Percentiles rank a stretch among this genome's conserved stretches.
Conservation (phyloP, 1,140 invertebrate species). For the Aphelinus atriplicis region DNA sequence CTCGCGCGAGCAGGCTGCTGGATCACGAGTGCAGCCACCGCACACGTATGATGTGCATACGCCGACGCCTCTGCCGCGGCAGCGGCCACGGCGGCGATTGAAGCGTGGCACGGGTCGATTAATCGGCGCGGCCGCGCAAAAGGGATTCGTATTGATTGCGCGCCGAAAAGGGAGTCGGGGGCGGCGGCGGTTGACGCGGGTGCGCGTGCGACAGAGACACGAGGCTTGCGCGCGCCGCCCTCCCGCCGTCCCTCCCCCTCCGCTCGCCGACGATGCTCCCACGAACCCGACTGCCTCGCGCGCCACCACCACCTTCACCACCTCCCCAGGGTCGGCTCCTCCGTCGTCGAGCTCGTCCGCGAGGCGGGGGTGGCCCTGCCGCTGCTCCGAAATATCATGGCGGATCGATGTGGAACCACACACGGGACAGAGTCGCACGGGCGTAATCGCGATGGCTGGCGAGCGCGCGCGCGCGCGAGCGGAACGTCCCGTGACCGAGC, state of each 20-base stretch:
- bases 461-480: neutral
- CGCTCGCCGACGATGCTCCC: neutral
- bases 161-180: constrained; percentile 27
- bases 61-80: no score
- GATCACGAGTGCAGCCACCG: no score
- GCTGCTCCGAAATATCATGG: neutral
- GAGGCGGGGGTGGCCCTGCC: neutral
- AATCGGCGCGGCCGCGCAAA: constrained; percentile 45
- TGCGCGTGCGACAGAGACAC: constrained; percentile 20
- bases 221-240: constrained; percentile 23
- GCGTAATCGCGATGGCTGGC: neutral
- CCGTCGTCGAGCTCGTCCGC: neutral
- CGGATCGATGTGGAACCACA: neutral
- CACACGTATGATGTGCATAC: no score
- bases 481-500: no score
- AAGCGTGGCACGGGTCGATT: constrained; percentile 41
- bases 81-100: constrained; percentile 2
- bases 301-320: neutral
- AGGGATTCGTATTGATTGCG: constrained; percentile 59
- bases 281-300: constrained; percentile 3
- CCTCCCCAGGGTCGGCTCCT: neutral
- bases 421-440: neutral
- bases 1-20: neutral
- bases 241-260: constrained; percentile 14
- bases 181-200: neutral